Base-by-base conservation (phyloP, 2,797 vertebrate genomes). In the Hemibagrus guttatus region DNA sequence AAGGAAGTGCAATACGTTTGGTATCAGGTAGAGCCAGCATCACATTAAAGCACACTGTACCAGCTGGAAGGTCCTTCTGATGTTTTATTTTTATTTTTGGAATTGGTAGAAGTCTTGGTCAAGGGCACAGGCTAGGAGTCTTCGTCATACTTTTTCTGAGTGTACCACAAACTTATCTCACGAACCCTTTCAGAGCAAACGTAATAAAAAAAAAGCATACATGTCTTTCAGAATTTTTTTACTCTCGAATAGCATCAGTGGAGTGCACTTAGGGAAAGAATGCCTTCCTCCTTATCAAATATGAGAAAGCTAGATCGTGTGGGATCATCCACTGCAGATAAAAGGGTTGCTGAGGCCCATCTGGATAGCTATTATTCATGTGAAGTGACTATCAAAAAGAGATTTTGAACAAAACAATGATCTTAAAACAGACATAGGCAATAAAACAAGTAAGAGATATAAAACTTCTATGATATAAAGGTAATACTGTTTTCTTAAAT, bases 261-360 rank as follows among this genome's bases (percentile, higher is more conserved):
- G 3, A 64, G 64, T 16, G n/a, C 66, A 85, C 83, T 85, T 58
- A 28, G 52, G n/a, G 74, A 85, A 83, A n/a, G 56, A 83, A 31
- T 54, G 61, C 39, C 52, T n/a, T 79, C 9, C 68, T 78, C 49
- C 19, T 87, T 81, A 74, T 81, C 49, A 68, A 86, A 71, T 52
- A 52, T 4, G 17, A 71, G 74, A 76, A 76, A 85, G 86, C 63
- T 74, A 31, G 59, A 85, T 76, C 17, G 49, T 82, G 58, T 69
- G 52, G 86, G 82, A 83, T 87, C 87, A n/a, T 87, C 56, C 88
- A 84, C 56, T 87, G 74, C 85, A 86, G 88, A 89, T 85, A 49
- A 89, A 86, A 63, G 26, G 12, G 58, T 52, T 17, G 56, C 39
- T 74, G 52, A 66, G 71, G 6, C 54, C 46, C 85, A 68, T 49